Evolutionary conservation across 2,888 invertebrate genomes (phyloP).

Genomic region (Spodoptera exigua): DNA sequence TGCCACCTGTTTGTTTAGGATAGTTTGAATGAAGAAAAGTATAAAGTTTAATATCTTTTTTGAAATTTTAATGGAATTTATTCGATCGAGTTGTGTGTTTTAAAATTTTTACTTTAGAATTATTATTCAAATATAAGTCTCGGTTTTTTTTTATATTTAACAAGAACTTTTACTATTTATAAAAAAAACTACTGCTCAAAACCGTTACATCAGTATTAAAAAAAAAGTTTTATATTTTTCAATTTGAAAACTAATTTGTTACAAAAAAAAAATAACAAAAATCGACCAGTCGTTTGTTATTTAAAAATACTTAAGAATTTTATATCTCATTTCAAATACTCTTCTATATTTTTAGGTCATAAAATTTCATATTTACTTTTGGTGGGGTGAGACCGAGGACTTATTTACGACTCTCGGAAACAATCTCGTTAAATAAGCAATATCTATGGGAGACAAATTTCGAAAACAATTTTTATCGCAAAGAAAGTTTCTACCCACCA

Average conservation of each 20-base stretch:
- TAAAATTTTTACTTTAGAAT: too few species aligned
- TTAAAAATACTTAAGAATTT: background rate
- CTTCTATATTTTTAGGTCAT: background rate
- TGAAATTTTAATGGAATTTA: too few species aligned
- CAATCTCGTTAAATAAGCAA: constrained; percentile 18
- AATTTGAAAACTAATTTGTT: too few species aligned
- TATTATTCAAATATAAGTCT: too few species aligned
- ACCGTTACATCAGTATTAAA: too few species aligned
- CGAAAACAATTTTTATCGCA: constrained; percentile 13
- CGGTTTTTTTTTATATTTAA: too few species aligned
- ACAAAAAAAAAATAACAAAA: too few species aligned
- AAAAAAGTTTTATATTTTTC: too few species aligned
- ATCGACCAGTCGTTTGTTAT: too few species aligned
- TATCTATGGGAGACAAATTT: constrained; percentile 2
- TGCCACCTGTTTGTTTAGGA: constrained; percentile 90
- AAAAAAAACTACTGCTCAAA: too few species aligned
- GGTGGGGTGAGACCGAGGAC: background rate
- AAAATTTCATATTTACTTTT: background rate
- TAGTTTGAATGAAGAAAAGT: constrained; percentile 7
- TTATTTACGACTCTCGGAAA: constrained; percentile 20
- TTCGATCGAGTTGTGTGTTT: too few species aligned
- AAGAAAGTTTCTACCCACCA: constrained; percentile 13
- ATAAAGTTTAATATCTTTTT: background rate
- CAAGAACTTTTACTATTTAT: too few species aligned
- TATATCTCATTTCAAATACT: background rate